Conservation (phyloP, 2,113 vertebrate species). For the Hydrochoerus hydrochaeris region DNA sequence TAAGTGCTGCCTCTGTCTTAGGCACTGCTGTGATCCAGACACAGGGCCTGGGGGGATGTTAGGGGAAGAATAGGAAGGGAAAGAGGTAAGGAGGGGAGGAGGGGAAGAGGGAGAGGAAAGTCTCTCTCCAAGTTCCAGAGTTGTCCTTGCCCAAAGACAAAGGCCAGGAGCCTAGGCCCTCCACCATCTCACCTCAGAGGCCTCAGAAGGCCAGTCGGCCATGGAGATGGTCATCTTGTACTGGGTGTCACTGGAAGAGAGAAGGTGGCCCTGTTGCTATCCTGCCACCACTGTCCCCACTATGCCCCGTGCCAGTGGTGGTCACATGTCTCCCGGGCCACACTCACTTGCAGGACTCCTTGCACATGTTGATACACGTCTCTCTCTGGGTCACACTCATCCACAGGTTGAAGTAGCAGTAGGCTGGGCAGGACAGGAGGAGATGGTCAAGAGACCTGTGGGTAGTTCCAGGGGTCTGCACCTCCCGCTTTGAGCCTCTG, state of each 20-base stretch:
- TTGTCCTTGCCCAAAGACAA: not conserved
- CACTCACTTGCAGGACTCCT: constrained; percentile 91
- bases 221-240: constrained; percentile 92
- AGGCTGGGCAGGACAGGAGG: constrained; percentile 77
- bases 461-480: not conserved
- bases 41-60: fast-evolving
- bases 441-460: not conserved
- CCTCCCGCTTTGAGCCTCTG: not conserved
- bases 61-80: not conserved
- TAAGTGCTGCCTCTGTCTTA: not conserved
- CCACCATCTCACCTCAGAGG: constrained; percentile 84
- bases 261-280: not conserved
- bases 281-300: fast-evolving
- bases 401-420: constrained; percentile 85
- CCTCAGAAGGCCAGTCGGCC: constrained; percentile 90
- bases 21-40: not conserved
- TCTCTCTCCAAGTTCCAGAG: not conserved
- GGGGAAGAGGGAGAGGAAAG: not conserved
- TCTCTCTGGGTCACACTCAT: constrained; percentile 81
- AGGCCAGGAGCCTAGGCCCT: not conserved
- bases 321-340: not conserved
- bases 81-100: fast-evolving
- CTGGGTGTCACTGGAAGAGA: constrained; percentile 87
- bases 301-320: not conserved
- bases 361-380: constrained; percentile 87